Base-by-base conservation (phyloP, 2,888 invertebrate genomes). In the Phaonia tiefii region DNA sequence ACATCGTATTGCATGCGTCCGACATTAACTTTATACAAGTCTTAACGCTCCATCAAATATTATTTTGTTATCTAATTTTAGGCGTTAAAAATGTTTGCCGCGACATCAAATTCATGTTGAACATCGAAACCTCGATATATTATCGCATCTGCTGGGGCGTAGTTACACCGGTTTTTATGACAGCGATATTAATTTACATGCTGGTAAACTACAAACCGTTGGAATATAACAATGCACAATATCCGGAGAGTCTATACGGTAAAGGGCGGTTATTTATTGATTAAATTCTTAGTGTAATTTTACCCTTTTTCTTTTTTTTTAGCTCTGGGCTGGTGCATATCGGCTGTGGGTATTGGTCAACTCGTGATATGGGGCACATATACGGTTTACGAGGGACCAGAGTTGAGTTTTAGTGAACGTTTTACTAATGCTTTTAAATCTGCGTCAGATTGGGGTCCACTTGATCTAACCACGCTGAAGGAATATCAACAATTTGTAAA, bases 111-210 rank as follows among this genome's bases (percentile, higher is more conserved):
- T 96, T 94, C 87, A 97, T 97, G 96, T 89, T 95, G 84, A 93
- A 94, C 58, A 91, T 91, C 13, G 93, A 93, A 88, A 90, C 90
- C 0, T 89, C 94, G 0, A 84, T 93, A 15, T 96, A 96, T 88
- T 96, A 96, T 95, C 92, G 96, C 79, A 82, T 95, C 31, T 96
- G 95, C 82, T 97, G 96, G 96, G 93, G 93, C 0, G 66, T 95
- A n/a, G 15, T 60, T 31, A 20, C 51, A 51, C 51, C 51, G 37
- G 1, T 17, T 2, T 51, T 51, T 22, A 93, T 96, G 92, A 88
- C 93, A 13, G 88, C 92, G 1, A 95, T 96, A 58, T 93, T 96
- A 84, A 82, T 95, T 22, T 96, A 95, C 87, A 95, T 94, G 4
- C 88, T 96, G 42, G 87, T 91, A 0, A 92, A 93, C 0, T 92